Conservation (phyloP, 1,140 invertebrate species). For the fruit fly (Drosophila melanogaster) region Release_6_plus_ISO1_MT NT_033777.3:26754001-26754500, state of each 20-base stretch:
- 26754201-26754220: conserved; percentile 13
- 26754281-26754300: conserved; percentile 60
- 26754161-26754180: conserved; percentile 26
- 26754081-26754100: conserved; percentile 26
- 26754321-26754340: conserved; percentile 21
- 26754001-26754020: conserved; percentile 3
- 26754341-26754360: conserved; percentile 35
- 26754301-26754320: conserved; percentile 58
- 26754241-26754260: conserved; percentile 25
- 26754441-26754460: background rate
- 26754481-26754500: conserved; percentile 54
- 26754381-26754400: conserved; percentile 41
- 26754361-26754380: conserved; percentile 6
- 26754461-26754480: conserved; percentile 68
- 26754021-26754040: conserved; percentile 6
- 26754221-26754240: conserved; percentile 32
- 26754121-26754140: conserved; percentile 6
- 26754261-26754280: conserved; percentile 32
- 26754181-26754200: background rate
- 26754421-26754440: background rate
- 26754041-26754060: background rate
- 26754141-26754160: conserved; percentile 21
- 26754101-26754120: conserved; percentile 6
- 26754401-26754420: conserved; percentile 23
- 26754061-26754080: background rate